These are phyloP conservation scores for Sitta europaea DNA, from an alignment of 2,113 vertebrate genomes.

Conservation along the genomic window DNA sequence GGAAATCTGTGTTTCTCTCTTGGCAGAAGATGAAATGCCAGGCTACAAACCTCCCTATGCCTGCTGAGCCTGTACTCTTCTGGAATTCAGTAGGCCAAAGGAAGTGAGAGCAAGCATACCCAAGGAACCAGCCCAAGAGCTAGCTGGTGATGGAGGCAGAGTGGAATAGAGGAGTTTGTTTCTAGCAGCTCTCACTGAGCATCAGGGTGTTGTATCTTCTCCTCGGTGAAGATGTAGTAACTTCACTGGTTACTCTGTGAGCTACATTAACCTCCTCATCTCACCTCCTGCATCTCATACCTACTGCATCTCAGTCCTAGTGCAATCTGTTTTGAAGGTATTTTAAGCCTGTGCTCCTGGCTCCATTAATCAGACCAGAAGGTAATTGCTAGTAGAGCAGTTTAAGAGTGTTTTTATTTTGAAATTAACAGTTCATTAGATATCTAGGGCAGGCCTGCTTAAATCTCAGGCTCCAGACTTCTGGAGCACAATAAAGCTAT, in stretches of 20 bases:
- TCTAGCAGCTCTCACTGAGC: background rate
- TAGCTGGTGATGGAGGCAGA: background rate
- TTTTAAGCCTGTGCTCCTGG: background rate
- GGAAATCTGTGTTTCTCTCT: background rate
- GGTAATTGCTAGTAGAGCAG: background rate
- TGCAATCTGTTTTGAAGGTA: background rate
- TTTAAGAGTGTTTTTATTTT: constrained; percentile 34
- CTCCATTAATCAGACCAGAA: background rate
- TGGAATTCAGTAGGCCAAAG: background rate
- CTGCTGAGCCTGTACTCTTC: background rate
- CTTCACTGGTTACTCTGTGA: background rate
- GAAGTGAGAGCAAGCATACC: background rate
- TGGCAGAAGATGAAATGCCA: background rate
- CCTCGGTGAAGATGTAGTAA: background rate
- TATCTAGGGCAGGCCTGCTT: constrained; percentile 29
- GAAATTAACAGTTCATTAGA: constrained; percentile 35
- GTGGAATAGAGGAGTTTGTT: background rate
- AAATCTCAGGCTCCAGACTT: background rate
- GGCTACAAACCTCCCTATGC: background rate
- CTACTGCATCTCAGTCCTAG: background rate
- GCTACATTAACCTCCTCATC: background rate
- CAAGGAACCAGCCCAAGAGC: background rate
- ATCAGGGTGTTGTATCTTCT: background rate
- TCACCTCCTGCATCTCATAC: background rate
- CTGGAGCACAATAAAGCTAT: constrained; percentile 4